Evolutionary conservation across 2,113 vertebrate species (phyloP), one percentile per base, ranked within the genome.

Genomic region (Euleptes europaea): DNA sequence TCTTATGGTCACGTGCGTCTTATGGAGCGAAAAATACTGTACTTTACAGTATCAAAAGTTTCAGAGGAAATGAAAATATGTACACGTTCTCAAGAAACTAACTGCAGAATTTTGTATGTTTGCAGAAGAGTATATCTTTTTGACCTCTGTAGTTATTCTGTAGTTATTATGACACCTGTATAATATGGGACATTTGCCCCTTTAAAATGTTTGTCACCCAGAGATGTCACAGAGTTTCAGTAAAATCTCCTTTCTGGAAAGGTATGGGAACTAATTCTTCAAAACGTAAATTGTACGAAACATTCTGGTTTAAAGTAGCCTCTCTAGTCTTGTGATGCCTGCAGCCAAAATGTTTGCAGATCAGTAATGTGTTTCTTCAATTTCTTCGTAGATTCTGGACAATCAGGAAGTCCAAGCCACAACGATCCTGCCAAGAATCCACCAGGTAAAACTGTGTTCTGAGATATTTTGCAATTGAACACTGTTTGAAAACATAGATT

Each of bases 371-470:
- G 84, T 95, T 95, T 95, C 83, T 97, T 94, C 97, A 63, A 91
- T 96, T 96, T 96, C 95, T 97, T 98, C 97, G 89, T 95, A 99
- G 98, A 99, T 96, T 98, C 97, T 92, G 98, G 98, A 97, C 98
- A 99, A 97, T 98, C 98, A 98, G 98, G 98, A 98, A 99, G 98
- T 98, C 98, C 98, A 96, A 99, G 98, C 96, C 98, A 98, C 98
- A 99, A 97, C 96, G 98, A 99, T 97, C 98, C 97, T 97, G 98
- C 98, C 97, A 99, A 99, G 96, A 99, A 97, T 97, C 98, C 98
- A 97, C 98, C 98, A 98, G 98, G 98, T 99, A 98, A 98, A 98
- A 97, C 96, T 86, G 89, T 92, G 90, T 94, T 95, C 84, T 90
- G 91, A 92, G 95, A 89, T 85, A 76, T 92, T 79, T 92, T 93